Evolutionary conservation across 2,888 invertebrate species (phyloP).

Genomic region (Xylophagus ater): DNA sequence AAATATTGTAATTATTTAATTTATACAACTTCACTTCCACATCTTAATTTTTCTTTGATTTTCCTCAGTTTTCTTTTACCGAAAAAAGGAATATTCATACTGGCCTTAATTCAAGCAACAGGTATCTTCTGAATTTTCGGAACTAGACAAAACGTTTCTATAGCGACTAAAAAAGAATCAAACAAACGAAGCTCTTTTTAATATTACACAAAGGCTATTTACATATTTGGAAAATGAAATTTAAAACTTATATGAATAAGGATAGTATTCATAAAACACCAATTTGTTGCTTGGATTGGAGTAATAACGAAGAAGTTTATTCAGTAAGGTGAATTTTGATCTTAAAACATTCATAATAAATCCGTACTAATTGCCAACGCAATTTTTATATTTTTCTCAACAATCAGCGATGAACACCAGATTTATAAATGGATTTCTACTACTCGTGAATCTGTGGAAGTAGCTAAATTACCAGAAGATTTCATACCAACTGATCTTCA

Average conservation of each 20-base stretch:
- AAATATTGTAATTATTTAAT: too few species aligned
- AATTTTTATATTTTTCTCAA: conserved; percentile 10
- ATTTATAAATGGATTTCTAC: conserved; percentile 81
- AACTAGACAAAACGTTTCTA: too few species aligned
- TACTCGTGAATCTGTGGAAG: conserved; percentile 60
- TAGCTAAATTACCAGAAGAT: conserved; percentile 70
- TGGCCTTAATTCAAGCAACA: too few species aligned
- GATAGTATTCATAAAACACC: conserved; percentile 65
- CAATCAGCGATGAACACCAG: conserved; percentile 77
- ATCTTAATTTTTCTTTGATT: too few species aligned
- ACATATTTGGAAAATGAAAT: conserved; percentile 54
- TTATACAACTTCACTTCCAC: too few species aligned
- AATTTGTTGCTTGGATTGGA: conserved; percentile 90
- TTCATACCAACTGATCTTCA: conserved; percentile 85
- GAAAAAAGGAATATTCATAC: too few species aligned
- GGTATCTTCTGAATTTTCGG: too few species aligned
- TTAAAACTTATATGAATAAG: conserved; percentile 68
- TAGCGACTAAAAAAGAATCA: too few species aligned
- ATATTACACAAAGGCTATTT: neutral
- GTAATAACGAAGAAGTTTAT: conserved; percentile 84
- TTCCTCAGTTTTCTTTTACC: too few species aligned
- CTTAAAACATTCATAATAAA: conserved; percentile 6
- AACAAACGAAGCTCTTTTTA: too few species aligned
- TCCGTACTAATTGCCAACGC: conserved; percentile 3
- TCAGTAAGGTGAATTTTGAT: conserved; percentile 60